Conservation (phyloP, 2,113 vertebrate genomes). For the Poicephalus gulielmi region DNA sequence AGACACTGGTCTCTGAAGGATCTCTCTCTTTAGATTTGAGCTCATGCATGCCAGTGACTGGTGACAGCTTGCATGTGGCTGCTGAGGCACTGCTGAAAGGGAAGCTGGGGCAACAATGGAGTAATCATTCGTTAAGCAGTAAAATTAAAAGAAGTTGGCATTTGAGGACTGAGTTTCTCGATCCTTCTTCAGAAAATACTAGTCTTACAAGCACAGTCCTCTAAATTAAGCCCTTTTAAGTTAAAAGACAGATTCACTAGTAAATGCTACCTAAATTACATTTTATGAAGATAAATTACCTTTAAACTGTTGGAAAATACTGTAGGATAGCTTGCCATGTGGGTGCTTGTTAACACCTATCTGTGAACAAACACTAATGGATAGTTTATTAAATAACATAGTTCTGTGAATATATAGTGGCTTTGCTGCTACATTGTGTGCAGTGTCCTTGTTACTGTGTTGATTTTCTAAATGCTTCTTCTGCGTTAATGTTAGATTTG, state of each 20-base stretch:
- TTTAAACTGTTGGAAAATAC: not conserved
- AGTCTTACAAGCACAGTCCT: not conserved
- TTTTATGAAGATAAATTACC: not conserved
- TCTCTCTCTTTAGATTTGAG: not conserved
- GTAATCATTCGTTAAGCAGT: not conserved
- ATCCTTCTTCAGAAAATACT: not conserved
- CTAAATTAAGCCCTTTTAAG: not conserved
- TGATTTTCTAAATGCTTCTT: not conserved
- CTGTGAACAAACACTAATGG: not conserved
- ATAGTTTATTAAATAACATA: not conserved
- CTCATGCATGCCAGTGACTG: not conserved
- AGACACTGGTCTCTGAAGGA: not conserved
- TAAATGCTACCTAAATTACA: not conserved
- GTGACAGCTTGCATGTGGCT: not conserved
- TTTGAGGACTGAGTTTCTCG: not conserved
- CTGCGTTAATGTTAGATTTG: not conserved
- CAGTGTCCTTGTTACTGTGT: not conserved
- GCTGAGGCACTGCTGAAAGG: not conserved
- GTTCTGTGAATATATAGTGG: not conserved
- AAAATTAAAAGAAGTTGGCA: not conserved
- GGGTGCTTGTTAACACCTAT: not conserved
- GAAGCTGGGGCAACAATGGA: not conserved
- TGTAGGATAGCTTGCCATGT: not conserved
- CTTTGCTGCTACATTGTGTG: not conserved
- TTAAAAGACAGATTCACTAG: not conserved